phyloP scores from a whole-genome alignment of 2,888 invertebrate genomes.

The Heliconius erato region DNA sequence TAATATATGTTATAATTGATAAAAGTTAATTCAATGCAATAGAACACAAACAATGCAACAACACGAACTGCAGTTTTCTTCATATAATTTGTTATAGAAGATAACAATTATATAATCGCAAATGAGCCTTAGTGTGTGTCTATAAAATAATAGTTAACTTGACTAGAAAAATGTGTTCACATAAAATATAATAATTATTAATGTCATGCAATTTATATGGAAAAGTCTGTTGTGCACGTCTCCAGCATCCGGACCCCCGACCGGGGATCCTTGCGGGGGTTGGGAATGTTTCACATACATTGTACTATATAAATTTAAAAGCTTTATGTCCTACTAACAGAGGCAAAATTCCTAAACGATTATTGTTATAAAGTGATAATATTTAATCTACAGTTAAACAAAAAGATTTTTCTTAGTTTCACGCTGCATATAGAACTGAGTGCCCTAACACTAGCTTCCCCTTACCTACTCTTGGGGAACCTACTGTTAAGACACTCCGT shows the following conservation, averaged over 20 bases:
- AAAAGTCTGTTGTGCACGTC: constrained; percentile 30
- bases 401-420: no score
- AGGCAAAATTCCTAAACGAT: not conserved
- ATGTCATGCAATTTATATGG: constrained; percentile 22
- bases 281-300: constrained; percentile 12
- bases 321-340: not conserved
- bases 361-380: not conserved
- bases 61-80: no score
- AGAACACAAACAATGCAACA: no score
- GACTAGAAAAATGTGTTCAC: constrained; percentile 12
- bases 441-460: no score
- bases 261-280: constrained; percentile 28
- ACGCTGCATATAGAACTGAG: no score
- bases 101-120: not conserved
- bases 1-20: no score
- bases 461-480: no score
- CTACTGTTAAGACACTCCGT: no score
- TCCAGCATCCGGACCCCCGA: constrained; percentile 35
- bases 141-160: constrained; percentile 4
- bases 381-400: not conserved
- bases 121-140: not conserved
- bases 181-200: constrained; percentile 28
- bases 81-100: no score
- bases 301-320: constrained; percentile 15
- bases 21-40: no score